Evolutionary conservation across 2,113 vertebrate species (phyloP), one percentile per base, ranked within the genome.

Genomic region (Porphyrio hochstetteri): DNA sequence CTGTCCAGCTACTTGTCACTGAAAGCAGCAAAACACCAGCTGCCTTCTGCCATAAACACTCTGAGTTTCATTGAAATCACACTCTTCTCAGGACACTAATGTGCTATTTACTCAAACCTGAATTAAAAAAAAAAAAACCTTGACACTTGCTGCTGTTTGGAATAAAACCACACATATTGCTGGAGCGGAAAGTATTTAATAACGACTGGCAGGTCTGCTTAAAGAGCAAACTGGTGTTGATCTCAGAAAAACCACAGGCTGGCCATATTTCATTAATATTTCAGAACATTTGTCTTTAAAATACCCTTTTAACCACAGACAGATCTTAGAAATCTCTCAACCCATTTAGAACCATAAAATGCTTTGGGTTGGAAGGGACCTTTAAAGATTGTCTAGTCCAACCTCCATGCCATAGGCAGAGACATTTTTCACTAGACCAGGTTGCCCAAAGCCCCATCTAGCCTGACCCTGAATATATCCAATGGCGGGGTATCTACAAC

Each of bases 381-480:
- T 80, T 57, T 40, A 64, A 55, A 31, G 33, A 64, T 16, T 3
- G 5, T 6, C 15, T 44, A 61, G 46, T 67, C n/a, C 36, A 46
- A 35, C 0, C 1, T 0, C 14, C 9, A 4, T 21, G 17, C 4
- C 2, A 1, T 7, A 2, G 28, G 16, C 8, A 86, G n/a, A 6
- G 25, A 40, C 7, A 61, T 1, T 24, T 82, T 42, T 3, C 0
- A 2, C 35, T 35, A 67, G 8, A 53, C 2, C 33, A 60, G 5
- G 16, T 1, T 65, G 38, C 25, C 65, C 33, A 35, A 88, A 94
- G 65, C 18, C 11, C 38, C 5, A 2, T 17, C 18, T 50, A 84
- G 2, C 1, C 0, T 17, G 31, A 5, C 29, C 31, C 35, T 59
- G 12, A 90, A 84, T 11, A n/a, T 10, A 28, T 25, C 23, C 57